Percentiles rank a stretch among this genome's conserved stretches.
Conservation (phyloP, 2,797 vertebrate genomes). For the Spinus olivaceus region DNA sequence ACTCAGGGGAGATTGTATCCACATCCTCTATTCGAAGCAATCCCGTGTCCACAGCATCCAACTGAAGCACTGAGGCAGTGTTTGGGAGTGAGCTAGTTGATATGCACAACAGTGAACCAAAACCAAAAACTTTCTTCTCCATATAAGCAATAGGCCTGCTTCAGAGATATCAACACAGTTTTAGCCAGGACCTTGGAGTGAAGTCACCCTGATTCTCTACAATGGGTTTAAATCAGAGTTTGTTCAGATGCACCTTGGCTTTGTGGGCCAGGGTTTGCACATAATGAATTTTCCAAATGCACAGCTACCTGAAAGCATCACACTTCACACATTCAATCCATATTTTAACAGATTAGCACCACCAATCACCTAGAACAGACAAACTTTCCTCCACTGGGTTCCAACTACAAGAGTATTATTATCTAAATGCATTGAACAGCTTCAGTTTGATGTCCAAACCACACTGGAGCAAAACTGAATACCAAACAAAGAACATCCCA, state of each 20-base stretch:
- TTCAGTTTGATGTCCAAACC: neutral
- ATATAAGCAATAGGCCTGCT: neutral
- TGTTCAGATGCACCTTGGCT: neutral
- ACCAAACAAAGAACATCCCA: neutral
- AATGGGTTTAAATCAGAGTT: neutral
- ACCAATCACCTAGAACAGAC: neutral
- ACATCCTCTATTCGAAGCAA: neutral
- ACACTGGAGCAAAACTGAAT: neutral
- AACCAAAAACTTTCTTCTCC: neutral
- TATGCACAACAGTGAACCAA: neutral
- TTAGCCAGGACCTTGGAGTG: neutral
- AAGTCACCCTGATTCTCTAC: neutral
- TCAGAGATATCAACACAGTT: neutral
- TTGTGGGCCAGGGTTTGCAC: neutral
- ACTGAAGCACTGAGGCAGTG: neutral
- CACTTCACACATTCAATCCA: neutral
- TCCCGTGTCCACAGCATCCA: fast-evolving
- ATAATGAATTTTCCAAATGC: neutral
- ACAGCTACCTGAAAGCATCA: neutral
- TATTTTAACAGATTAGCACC: neutral
- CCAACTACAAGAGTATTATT: neutral
- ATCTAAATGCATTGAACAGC: neutral
- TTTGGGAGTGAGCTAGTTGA: neutral
- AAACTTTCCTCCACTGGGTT: neutral
- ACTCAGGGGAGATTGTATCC: neutral